Evolutionary conservation across 2,888 invertebrate species (phyloP).

Genomic region (Zygaena filipendulae): DNA sequence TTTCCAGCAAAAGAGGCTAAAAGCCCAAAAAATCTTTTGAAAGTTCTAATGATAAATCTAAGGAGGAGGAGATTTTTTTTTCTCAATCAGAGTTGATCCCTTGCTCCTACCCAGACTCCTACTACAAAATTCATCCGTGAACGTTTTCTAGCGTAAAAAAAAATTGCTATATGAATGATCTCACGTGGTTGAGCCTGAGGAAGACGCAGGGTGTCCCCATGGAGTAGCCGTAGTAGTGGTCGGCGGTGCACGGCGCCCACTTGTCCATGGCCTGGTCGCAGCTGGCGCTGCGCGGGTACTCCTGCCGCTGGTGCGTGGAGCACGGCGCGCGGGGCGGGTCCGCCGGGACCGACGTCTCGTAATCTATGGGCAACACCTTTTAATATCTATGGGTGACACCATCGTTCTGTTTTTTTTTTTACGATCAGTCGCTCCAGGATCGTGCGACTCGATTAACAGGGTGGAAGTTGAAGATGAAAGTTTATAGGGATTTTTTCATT

Average conservation of each 20-base stretch:
- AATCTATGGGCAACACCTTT: conserved; percentile 24
- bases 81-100: too few relatives aligned
- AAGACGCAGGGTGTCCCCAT: conserved; percentile 81
- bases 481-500: too few relatives aligned
- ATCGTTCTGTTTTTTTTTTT: too few relatives aligned
- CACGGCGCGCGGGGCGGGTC: conserved; percentile 53
- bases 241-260: conserved; percentile 71
- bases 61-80: too few relatives aligned
- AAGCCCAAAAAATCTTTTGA: too few relatives aligned
- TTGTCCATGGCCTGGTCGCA: conserved; percentile 43
- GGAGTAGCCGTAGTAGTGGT: conserved; percentile 77
- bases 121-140: background rate
- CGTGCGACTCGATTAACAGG: too few relatives aligned
- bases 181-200: conserved; percentile 75
- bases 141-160: background rate
- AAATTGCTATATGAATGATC: conserved; percentile 18
- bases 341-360: conserved; percentile 50
- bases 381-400: too few relatives aligned
- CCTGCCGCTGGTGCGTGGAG: conserved; percentile 38
- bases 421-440: too few relatives aligned
- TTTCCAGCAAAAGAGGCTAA: too few relatives aligned
- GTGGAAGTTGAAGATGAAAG: too few relatives aligned
- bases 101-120: too few relatives aligned
- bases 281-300: conserved; percentile 33
- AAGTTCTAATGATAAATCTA: too few relatives aligned